Evolutionary conservation across 2,113 vertebrate species (phyloP), one percentile per base, ranked within the genome.

Genomic region (Boleophthalmus pectinirostris): DNA sequence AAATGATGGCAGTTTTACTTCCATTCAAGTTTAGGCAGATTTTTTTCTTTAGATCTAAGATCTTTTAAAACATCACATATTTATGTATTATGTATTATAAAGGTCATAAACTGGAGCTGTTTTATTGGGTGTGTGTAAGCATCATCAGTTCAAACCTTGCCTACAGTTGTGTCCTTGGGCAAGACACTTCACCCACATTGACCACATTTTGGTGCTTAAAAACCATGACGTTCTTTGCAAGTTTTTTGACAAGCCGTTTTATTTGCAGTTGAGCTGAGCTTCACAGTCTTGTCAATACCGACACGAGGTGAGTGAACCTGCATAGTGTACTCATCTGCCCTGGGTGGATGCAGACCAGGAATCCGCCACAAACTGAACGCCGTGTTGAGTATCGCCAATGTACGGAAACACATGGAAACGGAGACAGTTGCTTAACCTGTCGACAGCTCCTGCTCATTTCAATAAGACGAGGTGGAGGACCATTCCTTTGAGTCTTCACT

Each of bases 401-500:
- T 77, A 84, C 80, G 79, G 87, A 86, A 88, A 91, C 85, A 82
- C 85, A 87, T 66, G 68, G 77, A 68, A 75, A 80, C 80, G 77
- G 79, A 89, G 87, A 86, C 85, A 86, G 82, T 90, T 88, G 85
- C 85, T 89, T 83, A 86, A 91, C 88, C 84, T 91, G 92, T 91
- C 85, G 85, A 91, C 91, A 86, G 80, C 82, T 82, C 78, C 85
- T 84, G 79, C 87, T 87, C 86, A 87, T 91, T 93, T 92, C 87
- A 92, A 87, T 91, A 88, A 90, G 85, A 91, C 86, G 85, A 92
- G 87, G 83, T 88, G 83, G 77, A 90, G 85, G 89, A 81, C 90
- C 85, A 83, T 89, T 89, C 84, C 85, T 80, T 81, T 25, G 35
- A 73, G 82, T 78, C 85, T 78, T 70, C 81, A 79, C 76, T 75